Base-by-base conservation (phyloP, 2,888 invertebrate species). In the Apamea monoglypha region DNA sequence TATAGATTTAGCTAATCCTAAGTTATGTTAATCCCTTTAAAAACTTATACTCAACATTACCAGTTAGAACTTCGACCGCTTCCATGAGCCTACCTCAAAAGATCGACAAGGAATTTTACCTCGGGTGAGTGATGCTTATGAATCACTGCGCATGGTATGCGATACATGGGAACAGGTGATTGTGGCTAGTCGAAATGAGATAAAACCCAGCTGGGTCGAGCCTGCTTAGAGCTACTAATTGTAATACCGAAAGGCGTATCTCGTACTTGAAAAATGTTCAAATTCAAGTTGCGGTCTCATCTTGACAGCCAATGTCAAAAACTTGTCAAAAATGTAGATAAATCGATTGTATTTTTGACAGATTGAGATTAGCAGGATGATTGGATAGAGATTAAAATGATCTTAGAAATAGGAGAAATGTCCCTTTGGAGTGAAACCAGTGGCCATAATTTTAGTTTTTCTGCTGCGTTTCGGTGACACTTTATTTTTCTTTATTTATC, bases 41-140 rank as follows among this genome's bases (percentile, higher is more conserved):
- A 71, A 40, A 56, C 18, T 6, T 53, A n/a, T 6, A 5, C 40
- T n/a, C 7, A 18, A 40, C 6, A 36, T 40, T 12, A n/a, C 29
- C 25, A 29, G 29, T 71, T 44, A 59, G 6, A 72, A 29, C 4
- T 8, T 63, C 25, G 16, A 44, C 40, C 0, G 32, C 25, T 72
- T 3, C 6, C 25, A 32, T n/a, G 14, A 32, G n/a, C 18, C 18
- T 47, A 61, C 21, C 36, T 47, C 36, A 16, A 36, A 71, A 47
- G 8, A n/a, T 76, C 14, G n/a, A 47, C 44, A 59, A 75, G 18
- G 56, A 73, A 61, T 73, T 61, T 47, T 16, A 47, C 21, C 16
- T 61, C n/a, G 21, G n/a, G 6, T 47, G 61, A 61, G 36, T 76
- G 74, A 63, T 61, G 36, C 10, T 16, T n/a, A 21, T 76, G 36